phyloP scores from a whole-genome alignment of 2,113 vertebrate species.

The mouse (Mus musculus) region GRCm39 chrX:72379501-72380000 shows the following conservation, averaged over 20 bases:
- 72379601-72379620: conserved; percentile 31
- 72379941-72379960: not conserved
- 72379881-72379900: not conserved
- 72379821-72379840: not conserved
- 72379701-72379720: conserved; percentile 52
- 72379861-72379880: not conserved
- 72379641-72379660: conserved; percentile 63
- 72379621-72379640: conserved; percentile 38
- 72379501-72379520: conserved; percentile 1
- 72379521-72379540: conserved; percentile 45
- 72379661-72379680: conserved; percentile 57
- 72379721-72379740: conserved; percentile 52
- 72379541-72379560: conserved; percentile 42
- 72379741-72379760: not conserved
- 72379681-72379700: not conserved
- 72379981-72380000: not conserved
- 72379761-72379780: conserved; percentile 51
- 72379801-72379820: not conserved
- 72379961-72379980: not conserved
- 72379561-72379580: conserved; percentile 56
- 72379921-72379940: not conserved
- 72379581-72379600: conserved; percentile 27
- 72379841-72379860: not conserved
- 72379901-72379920: not conserved
- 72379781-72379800: conserved; percentile 26